These are phyloP conservation scores for Pyrocephalus nanus DNA, from an alignment of 2,797 vertebrate genomes.

Conservation along the genomic window DNA sequence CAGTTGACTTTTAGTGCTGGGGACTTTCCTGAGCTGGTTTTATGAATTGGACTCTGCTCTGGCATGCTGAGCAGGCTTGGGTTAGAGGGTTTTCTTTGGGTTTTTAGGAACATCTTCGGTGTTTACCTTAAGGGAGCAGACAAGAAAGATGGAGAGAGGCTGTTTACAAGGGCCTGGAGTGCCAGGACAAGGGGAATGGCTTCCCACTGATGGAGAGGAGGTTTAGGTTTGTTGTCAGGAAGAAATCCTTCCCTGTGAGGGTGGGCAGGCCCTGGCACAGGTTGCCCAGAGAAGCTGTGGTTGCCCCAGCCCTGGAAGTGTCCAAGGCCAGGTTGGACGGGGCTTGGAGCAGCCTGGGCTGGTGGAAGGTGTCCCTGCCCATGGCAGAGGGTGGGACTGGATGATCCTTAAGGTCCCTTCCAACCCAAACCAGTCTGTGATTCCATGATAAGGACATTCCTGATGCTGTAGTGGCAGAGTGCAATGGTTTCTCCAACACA, in stretches of 20 bases:
- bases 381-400: fast-evolving
- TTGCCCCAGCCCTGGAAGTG: not conserved
- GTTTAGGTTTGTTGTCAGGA: not conserved
- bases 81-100: not conserved
- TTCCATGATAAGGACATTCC: fast-evolving
- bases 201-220: not conserved
- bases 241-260: not conserved
- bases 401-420: not conserved
- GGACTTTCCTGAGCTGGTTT: not conserved
- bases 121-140: not conserved
- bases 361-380: not conserved
- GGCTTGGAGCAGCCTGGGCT: fast-evolving
- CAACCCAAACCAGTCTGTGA: not conserved
- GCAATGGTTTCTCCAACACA: not conserved
- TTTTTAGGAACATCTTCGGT: not conserved
- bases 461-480: not conserved
- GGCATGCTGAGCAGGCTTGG: not conserved
- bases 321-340: not conserved
- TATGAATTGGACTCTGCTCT: not conserved
- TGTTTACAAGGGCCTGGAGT: not conserved
- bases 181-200: not conserved
- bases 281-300: not conserved
- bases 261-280: not conserved
- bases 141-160: not conserved
- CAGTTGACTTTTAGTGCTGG: not conserved